Base-by-base conservation (phyloP, 2,888 invertebrate species). In the Beris chalybata region DNA sequence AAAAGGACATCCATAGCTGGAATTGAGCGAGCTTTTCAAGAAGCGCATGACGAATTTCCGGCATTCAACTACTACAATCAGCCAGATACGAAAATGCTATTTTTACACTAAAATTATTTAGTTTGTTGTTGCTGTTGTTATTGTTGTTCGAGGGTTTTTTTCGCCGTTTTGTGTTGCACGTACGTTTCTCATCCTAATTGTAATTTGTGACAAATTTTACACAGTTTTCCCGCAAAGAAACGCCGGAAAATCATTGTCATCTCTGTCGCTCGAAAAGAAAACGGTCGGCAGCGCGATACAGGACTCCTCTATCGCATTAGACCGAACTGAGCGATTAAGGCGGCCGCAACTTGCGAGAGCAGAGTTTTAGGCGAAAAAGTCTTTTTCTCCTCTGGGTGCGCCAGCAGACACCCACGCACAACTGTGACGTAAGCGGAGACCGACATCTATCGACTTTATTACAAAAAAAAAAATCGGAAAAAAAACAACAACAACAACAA, bases 361-460 rank as follows among this genome's bases (percentile, higher is more conserved):
- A 1, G 38, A 1, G 38, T 9, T 38, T 38, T 61, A 52, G 61
- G 50, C 58, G 31, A 61, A 52, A 22, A 65, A 65, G 50, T 56
- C 43, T 56, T 30, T 44, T 57, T 48, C 29, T 52, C 67, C 65
- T 67, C 65, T 67, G 69, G 67, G 69, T 69, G 67, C 69, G 69
- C 69, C 69, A 79, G 75, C 76, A 78, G 79, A 79, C 80, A 76
- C 80, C 80, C 78, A 80, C 80, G 80, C 77, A 76, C 69, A 72
- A 74, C 73, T 78, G 80, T 80, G 80, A 80, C 80, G 80, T 80
- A 78, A 80, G 75, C 78, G 75, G 43, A 64, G 64, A 64, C 67
- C 56, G 61, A 66, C 65, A 65, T 68, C 44, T 48, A 65, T 13
- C 63, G 53, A 52, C 53, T 63, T 56, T 48, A 58, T 55, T 64